Evolutionary conservation across 1,140 invertebrate species (phyloP).

Genomic region (Drosophila subobscura): DNA sequence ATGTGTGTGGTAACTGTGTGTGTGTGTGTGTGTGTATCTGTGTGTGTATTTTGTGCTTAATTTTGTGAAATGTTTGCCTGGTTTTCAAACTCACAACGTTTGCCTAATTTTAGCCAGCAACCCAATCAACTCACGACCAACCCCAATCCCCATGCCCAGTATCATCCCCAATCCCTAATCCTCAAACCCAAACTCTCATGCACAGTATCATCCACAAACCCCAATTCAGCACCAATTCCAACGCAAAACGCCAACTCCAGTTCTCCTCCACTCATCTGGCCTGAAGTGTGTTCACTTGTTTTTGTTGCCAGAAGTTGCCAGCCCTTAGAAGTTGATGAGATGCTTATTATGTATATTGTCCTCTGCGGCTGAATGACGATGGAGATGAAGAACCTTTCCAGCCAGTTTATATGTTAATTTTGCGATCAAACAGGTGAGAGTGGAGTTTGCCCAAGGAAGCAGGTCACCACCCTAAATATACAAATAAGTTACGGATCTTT

Average conservation of each 20-base stretch:
- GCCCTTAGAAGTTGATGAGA: constrained; percentile 61
- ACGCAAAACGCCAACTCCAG: constrained; percentile 1
- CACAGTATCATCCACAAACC: too few species aligned
- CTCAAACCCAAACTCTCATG: not conserved
- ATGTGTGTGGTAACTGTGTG: not conserved
- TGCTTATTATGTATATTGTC: constrained; percentile 70
- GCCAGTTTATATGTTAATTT: constrained; percentile 69
- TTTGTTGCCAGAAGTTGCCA: not conserved
- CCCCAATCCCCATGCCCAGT: constrained; percentile 1
- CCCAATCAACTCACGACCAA: not conserved
- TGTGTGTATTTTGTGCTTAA: constrained; percentile 48
- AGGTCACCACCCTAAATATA: too few species aligned
- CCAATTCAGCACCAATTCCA: constrained; percentile 11
- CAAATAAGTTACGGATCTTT: too few species aligned
- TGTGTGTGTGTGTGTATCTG: not conserved
- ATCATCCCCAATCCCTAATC: not conserved
- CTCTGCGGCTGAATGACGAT: constrained; percentile 10
- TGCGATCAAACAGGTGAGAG: constrained; percentile 56
- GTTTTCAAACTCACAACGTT: constrained; percentile 50
- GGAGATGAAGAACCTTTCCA: constrained; percentile 3
- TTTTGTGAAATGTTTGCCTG: constrained; percentile 60
- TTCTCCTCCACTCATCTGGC: constrained; percentile 12
- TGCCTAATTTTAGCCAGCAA: constrained; percentile 49
- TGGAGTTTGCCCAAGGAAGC: constrained; percentile 6
- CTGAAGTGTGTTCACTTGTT: constrained; percentile 26